Conservation (phyloP, 2,797 vertebrate genomes). For the Coregonus suidteri region DNA sequence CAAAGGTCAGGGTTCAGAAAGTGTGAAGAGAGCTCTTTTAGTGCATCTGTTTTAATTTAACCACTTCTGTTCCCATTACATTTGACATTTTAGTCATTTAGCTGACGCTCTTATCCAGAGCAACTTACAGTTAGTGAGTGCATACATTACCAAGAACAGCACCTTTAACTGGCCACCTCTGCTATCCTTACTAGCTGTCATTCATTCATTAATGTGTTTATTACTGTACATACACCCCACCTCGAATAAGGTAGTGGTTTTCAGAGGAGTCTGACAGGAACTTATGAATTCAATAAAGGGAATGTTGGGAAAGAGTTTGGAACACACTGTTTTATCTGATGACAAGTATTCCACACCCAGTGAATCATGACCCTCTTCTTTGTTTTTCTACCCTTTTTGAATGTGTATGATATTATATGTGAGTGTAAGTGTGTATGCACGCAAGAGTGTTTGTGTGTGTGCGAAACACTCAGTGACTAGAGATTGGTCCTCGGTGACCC, state of each 20-base stretch:
- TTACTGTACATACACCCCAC: conserved; percentile 32
- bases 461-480: conserved; percentile 28
- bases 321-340: conserved; percentile 51
- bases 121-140: too few relatives aligned
- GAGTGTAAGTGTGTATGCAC: conserved; percentile 39
- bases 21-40: conserved; percentile 25
- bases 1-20: conserved; percentile 27
- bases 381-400: conserved; percentile 32
- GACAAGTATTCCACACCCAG: conserved; percentile 42
- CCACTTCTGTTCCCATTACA: conserved; percentile 21
- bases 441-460: conserved; percentile 47
- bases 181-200: neutral
- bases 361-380: conserved; percentile 26
- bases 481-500: conserved; percentile 64
- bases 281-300: conserved; percentile 58
- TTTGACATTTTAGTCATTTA: too few relatives aligned
- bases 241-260: conserved; percentile 2
- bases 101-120: too few relatives aligned
- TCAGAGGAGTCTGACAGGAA: conserved; percentile 23
- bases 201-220: neutral
- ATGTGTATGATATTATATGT: conserved; percentile 47
- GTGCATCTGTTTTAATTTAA: conserved; percentile 11
- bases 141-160: neutral
- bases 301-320: conserved; percentile 48
- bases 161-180: conserved; percentile 51